Evolutionary conservation across 2,888 invertebrate species (phyloP).

Genomic region (Euspilapteryx auroguttella): DNA sequence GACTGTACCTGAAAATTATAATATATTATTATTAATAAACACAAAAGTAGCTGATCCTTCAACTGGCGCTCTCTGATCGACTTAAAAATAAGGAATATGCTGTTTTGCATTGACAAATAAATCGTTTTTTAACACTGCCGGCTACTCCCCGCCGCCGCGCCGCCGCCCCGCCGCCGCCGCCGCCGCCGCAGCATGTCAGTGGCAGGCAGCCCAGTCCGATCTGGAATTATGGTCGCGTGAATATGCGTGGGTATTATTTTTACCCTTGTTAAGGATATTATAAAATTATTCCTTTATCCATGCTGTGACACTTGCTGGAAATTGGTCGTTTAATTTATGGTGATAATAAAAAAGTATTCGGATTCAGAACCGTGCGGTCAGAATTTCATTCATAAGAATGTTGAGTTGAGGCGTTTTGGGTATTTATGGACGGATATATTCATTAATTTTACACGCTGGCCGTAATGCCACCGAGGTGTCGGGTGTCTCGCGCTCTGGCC

Average conservation of each 20-base stretch:
- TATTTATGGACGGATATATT: conserved; percentile 60
- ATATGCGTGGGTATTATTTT: conserved; percentile 60
- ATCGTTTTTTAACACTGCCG: too few species aligned
- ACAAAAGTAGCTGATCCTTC: too few species aligned
- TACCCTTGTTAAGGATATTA: conserved; percentile 59
- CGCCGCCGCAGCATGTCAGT: too few species aligned
- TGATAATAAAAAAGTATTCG: conserved; percentile 56
- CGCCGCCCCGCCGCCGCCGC: too few species aligned
- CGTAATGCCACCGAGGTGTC: conserved; percentile 43
- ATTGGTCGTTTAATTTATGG: conserved; percentile 57
- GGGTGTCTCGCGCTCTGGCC: conserved; percentile 21
- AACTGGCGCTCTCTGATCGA: too few species aligned
- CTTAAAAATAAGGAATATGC: too few species aligned
- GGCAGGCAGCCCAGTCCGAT: too few species aligned
- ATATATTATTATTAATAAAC: too few species aligned
- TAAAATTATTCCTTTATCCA: conserved; percentile 60
- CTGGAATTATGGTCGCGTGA: conserved; percentile 55
- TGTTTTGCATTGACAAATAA: too few species aligned
- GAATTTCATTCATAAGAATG: conserved; percentile 63
- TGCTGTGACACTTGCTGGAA: conserved; percentile 57
- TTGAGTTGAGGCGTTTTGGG: conserved; percentile 48
- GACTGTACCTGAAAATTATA: too few species aligned
- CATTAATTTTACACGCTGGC: conserved; percentile 53
- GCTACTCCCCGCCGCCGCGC: too few species aligned
- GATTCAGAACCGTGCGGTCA: conserved; percentile 40